Conservation (phyloP, 2,888 invertebrate species). For the Xanthostigma xanthostigma region DNA sequence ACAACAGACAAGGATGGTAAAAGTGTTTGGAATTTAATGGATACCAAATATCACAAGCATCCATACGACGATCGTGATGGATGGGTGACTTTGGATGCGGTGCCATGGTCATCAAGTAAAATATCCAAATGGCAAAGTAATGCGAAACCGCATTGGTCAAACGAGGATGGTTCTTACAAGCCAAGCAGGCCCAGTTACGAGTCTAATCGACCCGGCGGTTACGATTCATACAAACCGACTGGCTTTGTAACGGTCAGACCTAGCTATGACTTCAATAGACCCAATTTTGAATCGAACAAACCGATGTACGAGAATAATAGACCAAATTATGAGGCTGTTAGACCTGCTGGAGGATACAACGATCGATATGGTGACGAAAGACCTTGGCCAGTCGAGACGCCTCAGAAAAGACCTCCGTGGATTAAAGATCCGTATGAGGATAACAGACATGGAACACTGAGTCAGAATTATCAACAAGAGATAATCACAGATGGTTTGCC, state of each 20-base stretch:
- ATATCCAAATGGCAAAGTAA: slow-evolving; percentile 63
- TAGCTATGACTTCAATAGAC: too few relatives aligned
- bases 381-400: neutral
- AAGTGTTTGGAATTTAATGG: slow-evolving; percentile 31
- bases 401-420: neutral
- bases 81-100: slow-evolving; percentile 62
- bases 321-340: too few relatives aligned
- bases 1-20: slow-evolving; percentile 9
- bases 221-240: too few relatives aligned
- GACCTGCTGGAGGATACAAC: too few relatives aligned
- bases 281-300: too few relatives aligned
- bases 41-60: slow-evolving; percentile 39
- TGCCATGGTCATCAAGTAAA: slow-evolving; percentile 68
- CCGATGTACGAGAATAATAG: too few relatives aligned
- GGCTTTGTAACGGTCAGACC: too few relatives aligned
- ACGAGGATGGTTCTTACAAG: neutral
- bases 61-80: slow-evolving; percentile 55
- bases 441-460: slow-evolving; percentile 15
- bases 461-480: slow-evolving; percentile 20
- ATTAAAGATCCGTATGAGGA: neutral
- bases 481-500: slow-evolving; percentile 41
- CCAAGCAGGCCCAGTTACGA: neutral
- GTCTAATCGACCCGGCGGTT: neutral
- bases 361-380: too few relatives aligned
- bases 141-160: slow-evolving; percentile 26